Base-by-base conservation (phyloP, 2,888 invertebrate genomes). In the Anaspis maculata region DNA sequence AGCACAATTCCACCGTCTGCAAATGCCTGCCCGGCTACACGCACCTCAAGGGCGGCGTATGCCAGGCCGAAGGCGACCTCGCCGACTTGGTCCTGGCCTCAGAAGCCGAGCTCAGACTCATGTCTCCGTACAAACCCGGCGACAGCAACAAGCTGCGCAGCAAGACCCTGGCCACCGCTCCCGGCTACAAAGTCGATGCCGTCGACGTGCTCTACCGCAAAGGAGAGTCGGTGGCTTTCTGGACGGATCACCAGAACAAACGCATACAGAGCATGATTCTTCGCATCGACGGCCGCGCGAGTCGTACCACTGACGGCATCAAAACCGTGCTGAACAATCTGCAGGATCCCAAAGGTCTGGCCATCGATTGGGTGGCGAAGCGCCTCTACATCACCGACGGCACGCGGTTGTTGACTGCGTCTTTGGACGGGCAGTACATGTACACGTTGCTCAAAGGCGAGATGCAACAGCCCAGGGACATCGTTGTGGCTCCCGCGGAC, bases 351-450 rank as follows among this genome's bases (percentile, higher is more conserved):
- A 77, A 83, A 53, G 86, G 85, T 24, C 67, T 88, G 30, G 79
- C 84, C 3, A 69, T 86, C 23, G 86, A 87, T 65, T 77, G 79
- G 77, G 65, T 78, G 10, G 71, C 76, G 1, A 68, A 70, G 39
- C 72, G 78, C 47, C 65, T 87, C 34, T 88, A 86, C 64, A 77
- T 83, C 62, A 75, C 83, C 14, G 78, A 79, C 54, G 66, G 69
- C 27, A 60, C 54, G 31, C 46, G 61, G 30, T 49, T 76, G 37
- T 53, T 70, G 37, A 69, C 68, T 1, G 56, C 75, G n/a, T 67
- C 71, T 32, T 57, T 75, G 32, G 74, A 76, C 59, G 81, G 78
- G 1, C 66, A 69, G 9, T 68, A 68, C 21, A 67, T 68, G 35
- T 69, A 69, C 42, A 74, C 76, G 13, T 61, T 83, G 29, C 60